A percentile compares a stretch with the other conserved stretches of the same genome.
Conservation (phyloP, 2,888 invertebrate genomes). For the Lithophane semibrunnea region DNA sequence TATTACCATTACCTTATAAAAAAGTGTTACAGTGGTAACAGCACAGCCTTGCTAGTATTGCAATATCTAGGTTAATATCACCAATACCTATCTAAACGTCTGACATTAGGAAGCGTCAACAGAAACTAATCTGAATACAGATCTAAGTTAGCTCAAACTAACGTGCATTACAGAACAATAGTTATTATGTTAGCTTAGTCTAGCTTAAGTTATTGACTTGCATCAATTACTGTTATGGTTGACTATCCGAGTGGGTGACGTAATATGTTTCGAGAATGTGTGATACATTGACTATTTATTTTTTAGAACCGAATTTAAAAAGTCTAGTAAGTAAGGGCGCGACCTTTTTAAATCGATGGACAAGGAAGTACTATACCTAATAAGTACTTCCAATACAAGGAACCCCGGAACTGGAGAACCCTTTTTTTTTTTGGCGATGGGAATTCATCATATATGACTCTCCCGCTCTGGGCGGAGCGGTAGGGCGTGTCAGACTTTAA, state of each 20-base stretch:
- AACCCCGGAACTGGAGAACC: too few relatives aligned
- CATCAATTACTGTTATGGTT: conserved; percentile 55
- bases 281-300: neutral
- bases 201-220: conserved; percentile 75
- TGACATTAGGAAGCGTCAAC: conserved; percentile 27
- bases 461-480: too few relatives aligned
- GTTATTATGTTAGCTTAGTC: conserved; percentile 70
- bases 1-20: too few relatives aligned
- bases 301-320: neutral
- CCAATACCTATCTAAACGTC: conserved; percentile 5
- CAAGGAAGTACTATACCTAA: neutral
- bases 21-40: too few relatives aligned
- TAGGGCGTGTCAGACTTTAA: too few relatives aligned
- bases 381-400: neutral
- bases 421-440: too few relatives aligned
- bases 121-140: conserved; percentile 32
- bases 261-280: neutral
- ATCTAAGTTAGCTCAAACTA: conserved; percentile 54
- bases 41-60: neutral
- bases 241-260: conserved; percentile 39
- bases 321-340: neutral
- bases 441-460: too few relatives aligned
- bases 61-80: neutral
- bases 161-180: conserved; percentile 67
- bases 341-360: neutral